Evolutionary conservation across 2,113 vertebrate genomes (phyloP), one percentile per base, ranked within the genome.

Genomic region (Burhinus bistriatus): DNA sequence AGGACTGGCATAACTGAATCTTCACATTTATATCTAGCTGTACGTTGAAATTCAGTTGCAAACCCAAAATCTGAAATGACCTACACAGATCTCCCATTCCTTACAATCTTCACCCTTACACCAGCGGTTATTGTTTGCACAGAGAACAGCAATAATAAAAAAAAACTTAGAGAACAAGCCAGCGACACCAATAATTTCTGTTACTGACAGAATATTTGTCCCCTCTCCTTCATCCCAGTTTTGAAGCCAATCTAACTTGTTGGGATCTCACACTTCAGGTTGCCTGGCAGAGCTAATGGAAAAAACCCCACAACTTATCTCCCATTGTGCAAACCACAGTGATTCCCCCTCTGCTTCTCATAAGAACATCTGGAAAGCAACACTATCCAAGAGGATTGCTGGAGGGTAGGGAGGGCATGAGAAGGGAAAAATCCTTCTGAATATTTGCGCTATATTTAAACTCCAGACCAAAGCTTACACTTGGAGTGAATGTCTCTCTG

Each of bases 391-490:
- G 66, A 90, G 70, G 79, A 90, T 54, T 85, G 78, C 91, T 93
- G 1, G 47, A 85, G 94, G 94, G 97, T 96, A 85, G 89, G 89
- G 84, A 97, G 96, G 91, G 96, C 95, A 97, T 96, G 95, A 95
- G 94, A 96, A 97, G 96, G 11, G 75, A 97, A 95, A 94, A 93
- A 76, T 79, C 81, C 66, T 85, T 87, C 62, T 70, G 89, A 94
- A 94, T 95, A 83, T 49, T 80, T 96, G 89, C 85, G 82, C 96
- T 97, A 94, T 96, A 96, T 95, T 97, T 97, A 97, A 97, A 94
- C 87, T 61, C 36, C n/a, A 34, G 93, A 85, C 89, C 81, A 95
- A 94, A 95, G 81, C 89, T 91, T 88, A 87, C 15, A 25, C 70
- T 95, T 87, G 69, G 76, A 96, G 83, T 22, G 55, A 71, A 71